Evolutionary conservation across 2,113 vertebrate genomes (phyloP).

Genomic region (Rhabdomys dilectus): DNA sequence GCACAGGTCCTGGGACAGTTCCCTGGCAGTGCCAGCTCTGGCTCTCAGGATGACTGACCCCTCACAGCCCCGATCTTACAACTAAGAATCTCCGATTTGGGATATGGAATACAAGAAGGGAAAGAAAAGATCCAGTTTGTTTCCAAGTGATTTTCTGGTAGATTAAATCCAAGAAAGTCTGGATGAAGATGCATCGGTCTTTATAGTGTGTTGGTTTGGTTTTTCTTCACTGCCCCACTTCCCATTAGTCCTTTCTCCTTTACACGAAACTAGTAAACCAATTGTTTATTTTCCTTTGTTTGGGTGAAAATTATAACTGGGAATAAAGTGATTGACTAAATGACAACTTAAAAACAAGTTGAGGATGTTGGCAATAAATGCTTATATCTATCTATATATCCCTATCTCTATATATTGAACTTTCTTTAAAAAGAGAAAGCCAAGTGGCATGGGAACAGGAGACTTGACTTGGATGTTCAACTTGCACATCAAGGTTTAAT

Average conservation of each 20-base stretch:
- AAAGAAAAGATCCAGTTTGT: not conserved
- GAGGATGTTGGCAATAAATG: not conserved
- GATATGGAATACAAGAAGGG: not conserved
- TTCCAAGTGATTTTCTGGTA: not conserved
- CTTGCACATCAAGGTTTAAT: not conserved
- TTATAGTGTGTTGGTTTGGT: not conserved
- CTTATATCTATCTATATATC: not conserved
- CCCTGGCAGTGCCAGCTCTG: not conserved
- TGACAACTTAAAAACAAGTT: not conserved
- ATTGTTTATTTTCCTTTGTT: not conserved
- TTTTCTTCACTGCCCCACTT: not conserved
- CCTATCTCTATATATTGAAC: not conserved
- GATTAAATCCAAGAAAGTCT: not conserved
- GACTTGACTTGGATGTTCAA: not conserved
- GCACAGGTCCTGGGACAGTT: not conserved
- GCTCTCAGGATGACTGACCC: not conserved
- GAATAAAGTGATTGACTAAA: constrained; percentile 27
- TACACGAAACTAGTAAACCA: constrained; percentile 4
- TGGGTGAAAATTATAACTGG: constrained; percentile 49
- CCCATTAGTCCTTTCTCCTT: not conserved
- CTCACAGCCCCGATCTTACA: fast-evolving
- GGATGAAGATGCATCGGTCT: not conserved
- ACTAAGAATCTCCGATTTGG: not conserved
- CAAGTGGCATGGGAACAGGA: not conserved
- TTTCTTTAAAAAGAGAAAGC: constrained; percentile 34